Evolutionary conservation across 2,888 invertebrate species (phyloP).

Genomic region (Cheilosia grossa): DNA sequence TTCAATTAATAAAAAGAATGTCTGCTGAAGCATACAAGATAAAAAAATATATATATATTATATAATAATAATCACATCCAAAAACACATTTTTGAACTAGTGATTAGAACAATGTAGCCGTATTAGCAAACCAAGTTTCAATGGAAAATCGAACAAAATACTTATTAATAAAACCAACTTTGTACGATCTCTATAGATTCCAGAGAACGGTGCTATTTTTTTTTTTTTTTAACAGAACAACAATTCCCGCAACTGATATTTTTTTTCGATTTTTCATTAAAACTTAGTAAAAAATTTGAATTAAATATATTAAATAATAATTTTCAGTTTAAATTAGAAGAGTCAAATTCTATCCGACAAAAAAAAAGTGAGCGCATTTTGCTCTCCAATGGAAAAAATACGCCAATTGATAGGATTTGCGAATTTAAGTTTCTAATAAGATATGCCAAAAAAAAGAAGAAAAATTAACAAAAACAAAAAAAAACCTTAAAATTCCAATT

Average conservation of each 20-base stretch:
- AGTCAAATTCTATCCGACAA: slow-evolving; percentile 36
- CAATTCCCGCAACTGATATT: neutral
- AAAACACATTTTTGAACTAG: slow-evolving; percentile 64
- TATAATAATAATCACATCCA: slow-evolving; percentile 48
- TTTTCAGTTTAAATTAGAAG: slow-evolving; percentile 40
- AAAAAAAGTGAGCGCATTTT: slow-evolving; percentile 29
- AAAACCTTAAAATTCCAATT: slow-evolving; percentile 32
- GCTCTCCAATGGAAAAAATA: slow-evolving; percentile 22
- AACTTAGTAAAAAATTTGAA: slow-evolving; percentile 38
- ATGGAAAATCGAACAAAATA: slow-evolving; percentile 44
- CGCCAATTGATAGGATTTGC: slow-evolving; percentile 33
- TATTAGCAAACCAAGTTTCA: slow-evolving; percentile 50
- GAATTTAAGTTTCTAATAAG: slow-evolving; percentile 63
- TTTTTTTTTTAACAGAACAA: slow-evolving; percentile 6
- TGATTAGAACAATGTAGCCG: slow-evolving; percentile 53
- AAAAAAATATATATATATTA: slow-evolving; percentile 17
- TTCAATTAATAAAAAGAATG: slow-evolving; percentile 40
- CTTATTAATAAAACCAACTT: slow-evolving; percentile 1
- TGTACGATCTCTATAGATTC: slow-evolving; percentile 29
- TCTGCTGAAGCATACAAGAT: slow-evolving; percentile 16
- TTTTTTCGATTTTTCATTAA: slow-evolving; percentile 48
- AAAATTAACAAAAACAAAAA: slow-evolving; percentile 8
- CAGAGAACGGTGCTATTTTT: slow-evolving; percentile 51
- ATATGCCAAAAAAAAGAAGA: slow-evolving; percentile 60
- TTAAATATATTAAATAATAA: slow-evolving; percentile 41